phyloP scores from a whole-genome alignment of 2,113 vertebrate species.

The Otocyon megalotis region DNA sequence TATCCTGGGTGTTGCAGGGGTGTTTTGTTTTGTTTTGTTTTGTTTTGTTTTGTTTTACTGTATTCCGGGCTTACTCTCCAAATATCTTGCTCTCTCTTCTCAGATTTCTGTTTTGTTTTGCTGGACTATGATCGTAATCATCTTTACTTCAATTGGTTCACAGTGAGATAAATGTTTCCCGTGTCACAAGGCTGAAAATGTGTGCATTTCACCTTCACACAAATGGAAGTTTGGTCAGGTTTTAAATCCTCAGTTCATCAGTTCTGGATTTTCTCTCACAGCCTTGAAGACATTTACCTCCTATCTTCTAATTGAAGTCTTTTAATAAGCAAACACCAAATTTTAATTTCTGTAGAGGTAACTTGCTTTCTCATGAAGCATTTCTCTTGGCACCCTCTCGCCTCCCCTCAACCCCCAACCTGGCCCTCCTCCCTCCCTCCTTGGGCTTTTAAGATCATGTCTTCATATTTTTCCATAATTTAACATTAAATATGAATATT shows the following conservation, averaged over 20 bases:
- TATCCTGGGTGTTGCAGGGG: no score
- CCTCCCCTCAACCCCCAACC: accelerated
- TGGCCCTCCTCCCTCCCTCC: not conserved
- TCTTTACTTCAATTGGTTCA: not conserved
- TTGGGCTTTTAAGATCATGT: not conserved
- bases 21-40: not conserved
- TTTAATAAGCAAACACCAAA: not conserved
- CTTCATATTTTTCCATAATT: not conserved
- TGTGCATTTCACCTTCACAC: no score
- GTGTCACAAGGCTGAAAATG: not conserved
- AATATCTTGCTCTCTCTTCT: not conserved
- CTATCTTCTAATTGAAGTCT: not conserved
- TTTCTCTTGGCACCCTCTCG: not conserved
- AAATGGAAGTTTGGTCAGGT: not conserved
- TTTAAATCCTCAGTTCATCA: not conserved
- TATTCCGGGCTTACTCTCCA: not conserved
- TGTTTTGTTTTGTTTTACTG: not conserved
- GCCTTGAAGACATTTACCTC: not conserved
- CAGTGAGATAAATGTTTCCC: not conserved
- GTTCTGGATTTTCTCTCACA: not conserved
- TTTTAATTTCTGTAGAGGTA: not conserved
- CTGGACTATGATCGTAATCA: not conserved
- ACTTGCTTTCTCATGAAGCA: not conserved
- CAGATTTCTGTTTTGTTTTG: not conserved
- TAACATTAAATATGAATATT: not conserved